These are phyloP conservation scores for Fulmarus glacialis DNA, from an alignment of 2,113 vertebrate genomes.

Conservation along the genomic window DNA sequence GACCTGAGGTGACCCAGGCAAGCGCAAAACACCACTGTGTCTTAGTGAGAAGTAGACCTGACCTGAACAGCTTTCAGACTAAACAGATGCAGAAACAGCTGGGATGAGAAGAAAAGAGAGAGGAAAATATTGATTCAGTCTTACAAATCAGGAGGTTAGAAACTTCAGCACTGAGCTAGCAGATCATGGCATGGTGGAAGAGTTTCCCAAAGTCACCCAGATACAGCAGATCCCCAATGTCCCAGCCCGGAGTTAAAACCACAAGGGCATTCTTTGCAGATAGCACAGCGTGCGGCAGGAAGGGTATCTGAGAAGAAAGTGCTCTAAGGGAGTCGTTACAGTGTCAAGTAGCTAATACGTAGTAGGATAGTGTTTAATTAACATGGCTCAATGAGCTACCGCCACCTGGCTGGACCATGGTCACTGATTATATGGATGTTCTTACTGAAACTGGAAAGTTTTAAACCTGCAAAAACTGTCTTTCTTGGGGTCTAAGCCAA, in stretches of 20 bases:
- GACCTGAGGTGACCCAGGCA: neutral
- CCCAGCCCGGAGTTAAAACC: neutral
- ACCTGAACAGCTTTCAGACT: neutral
- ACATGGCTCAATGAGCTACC: rapidly evolving
- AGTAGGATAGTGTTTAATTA: neutral
- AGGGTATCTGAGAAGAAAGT: neutral
- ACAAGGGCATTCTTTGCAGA: neutral
- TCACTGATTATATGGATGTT: neutral
- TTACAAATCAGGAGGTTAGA: neutral
- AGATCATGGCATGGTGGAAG: neutral
- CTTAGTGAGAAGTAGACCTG: neutral
- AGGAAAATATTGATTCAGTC: neutral
- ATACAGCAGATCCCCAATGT: neutral
- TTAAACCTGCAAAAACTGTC: neutral
- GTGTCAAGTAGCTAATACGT: neutral
- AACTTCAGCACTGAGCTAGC: neutral
- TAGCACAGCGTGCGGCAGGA: rapidly evolving
- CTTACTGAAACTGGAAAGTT: neutral
- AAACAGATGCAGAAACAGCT: neutral
- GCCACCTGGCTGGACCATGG: neutral
- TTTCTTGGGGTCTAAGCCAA: neutral
- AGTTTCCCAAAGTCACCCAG: neutral
- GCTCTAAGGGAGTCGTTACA: neutral
- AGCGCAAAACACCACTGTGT: neutral
- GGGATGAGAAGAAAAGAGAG: neutral